Evolutionary conservation across 2,113 vertebrate genomes (phyloP).

Genomic region (Seriola quinqueradiata): DNA sequence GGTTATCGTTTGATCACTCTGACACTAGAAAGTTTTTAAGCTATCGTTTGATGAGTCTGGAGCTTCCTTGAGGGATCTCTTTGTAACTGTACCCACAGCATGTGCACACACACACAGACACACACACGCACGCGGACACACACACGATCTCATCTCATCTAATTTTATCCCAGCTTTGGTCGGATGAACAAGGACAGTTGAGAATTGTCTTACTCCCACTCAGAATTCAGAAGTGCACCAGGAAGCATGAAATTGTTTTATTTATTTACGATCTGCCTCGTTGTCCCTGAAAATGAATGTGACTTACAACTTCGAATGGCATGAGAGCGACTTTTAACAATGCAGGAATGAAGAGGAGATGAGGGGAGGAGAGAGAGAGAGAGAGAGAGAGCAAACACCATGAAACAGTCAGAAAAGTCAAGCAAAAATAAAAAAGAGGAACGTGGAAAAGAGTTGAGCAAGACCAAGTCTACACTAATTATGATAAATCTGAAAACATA

Average conservation of each 20-base stretch:
- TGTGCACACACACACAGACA: slow-evolving; percentile 11
- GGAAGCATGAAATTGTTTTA: slow-evolving; percentile 82
- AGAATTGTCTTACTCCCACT: slow-evolving; percentile 70
- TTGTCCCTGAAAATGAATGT: slow-evolving; percentile 75
- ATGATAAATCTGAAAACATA: slow-evolving; percentile 3
- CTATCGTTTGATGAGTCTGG: slow-evolving; percentile 44
- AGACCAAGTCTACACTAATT: neutral
- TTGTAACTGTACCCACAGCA: slow-evolving; percentile 45
- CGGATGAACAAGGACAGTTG: slow-evolving; percentile 73
- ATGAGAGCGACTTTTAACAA: slow-evolving; percentile 65
- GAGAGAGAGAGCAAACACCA: slow-evolving; percentile 1
- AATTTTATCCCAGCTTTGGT: slow-evolving; percentile 69
- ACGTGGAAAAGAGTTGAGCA: neutral
- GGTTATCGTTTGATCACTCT: slow-evolving; percentile 51
- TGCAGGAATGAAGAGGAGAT: slow-evolving; percentile 18
- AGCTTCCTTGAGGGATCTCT: slow-evolving; percentile 49
- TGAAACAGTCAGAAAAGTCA: neutral
- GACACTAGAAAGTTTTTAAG: slow-evolving; percentile 47
- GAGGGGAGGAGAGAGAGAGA: slow-evolving; percentile 1
- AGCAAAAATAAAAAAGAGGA: neutral
- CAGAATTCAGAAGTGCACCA: slow-evolving; percentile 70
- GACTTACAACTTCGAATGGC: slow-evolving; percentile 64
- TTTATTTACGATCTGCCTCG: slow-evolving; percentile 78
- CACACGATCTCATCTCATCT: slow-evolving; percentile 57
- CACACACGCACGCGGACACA: slow-evolving; percentile 30